Conservation (phyloP, 2,888 invertebrate species). For the Lithophane semibrunnea region DNA sequence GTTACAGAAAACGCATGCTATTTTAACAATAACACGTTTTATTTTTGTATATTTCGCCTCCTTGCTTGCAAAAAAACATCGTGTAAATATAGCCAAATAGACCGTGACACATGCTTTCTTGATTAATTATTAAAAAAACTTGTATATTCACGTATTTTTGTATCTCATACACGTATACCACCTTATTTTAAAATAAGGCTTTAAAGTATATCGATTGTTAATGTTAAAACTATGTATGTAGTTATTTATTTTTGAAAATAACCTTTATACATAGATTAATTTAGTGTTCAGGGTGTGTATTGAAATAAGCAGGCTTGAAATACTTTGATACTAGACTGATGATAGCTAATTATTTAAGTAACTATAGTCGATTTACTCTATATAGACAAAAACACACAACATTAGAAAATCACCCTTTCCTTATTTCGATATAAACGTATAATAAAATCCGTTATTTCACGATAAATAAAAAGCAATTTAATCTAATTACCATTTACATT, state of each 20-base stretch:
- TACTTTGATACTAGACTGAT: background rate
- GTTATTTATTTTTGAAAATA: slow-evolving; percentile 86
- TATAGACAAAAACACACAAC: no score
- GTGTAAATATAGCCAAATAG: slow-evolving; percentile 27
- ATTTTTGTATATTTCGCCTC: slow-evolving; percentile 5
- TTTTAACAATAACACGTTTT: slow-evolving; percentile 16
- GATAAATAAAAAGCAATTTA: no score
- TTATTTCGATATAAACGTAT: no score
- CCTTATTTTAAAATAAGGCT: slow-evolving; percentile 88
- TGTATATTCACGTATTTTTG: slow-evolving; percentile 71
- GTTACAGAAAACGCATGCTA: slow-evolving; percentile 11
- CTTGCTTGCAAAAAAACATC: slow-evolving; percentile 20
- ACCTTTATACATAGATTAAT: slow-evolving; percentile 79
- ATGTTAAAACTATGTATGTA: slow-evolving; percentile 82
- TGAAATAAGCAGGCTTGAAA: background rate
- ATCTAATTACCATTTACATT: no score
- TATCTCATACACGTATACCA: slow-evolving; percentile 81
- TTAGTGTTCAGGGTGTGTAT: slow-evolving; percentile 46
- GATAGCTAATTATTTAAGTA: background rate
- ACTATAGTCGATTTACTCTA: background rate
- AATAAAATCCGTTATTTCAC: no score
- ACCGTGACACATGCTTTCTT: slow-evolving; percentile 32
- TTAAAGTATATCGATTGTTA: slow-evolving; percentile 82
- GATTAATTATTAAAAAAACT: slow-evolving; percentile 25
- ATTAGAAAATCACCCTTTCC: no score